Evolutionary conservation across 2,888 invertebrate species (phyloP).

Genomic region (Rotaria magnacalcarata): DNA sequence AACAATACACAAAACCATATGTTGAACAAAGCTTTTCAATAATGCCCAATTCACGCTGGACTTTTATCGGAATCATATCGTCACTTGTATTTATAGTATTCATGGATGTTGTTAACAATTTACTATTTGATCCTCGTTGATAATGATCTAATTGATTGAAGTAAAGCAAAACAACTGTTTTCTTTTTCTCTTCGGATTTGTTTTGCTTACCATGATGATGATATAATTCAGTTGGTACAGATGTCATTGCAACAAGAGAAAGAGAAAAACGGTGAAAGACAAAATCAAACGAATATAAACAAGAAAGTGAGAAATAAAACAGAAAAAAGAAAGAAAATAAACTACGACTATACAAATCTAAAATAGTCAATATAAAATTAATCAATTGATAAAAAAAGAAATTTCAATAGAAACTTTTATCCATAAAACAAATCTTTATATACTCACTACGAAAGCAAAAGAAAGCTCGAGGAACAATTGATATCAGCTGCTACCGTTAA

Average conservation of each 20-base stretch:
- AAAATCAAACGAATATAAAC: neutral
- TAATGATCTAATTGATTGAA: neutral
- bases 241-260: neutral
- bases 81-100: constrained; percentile 6
- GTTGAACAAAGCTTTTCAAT: constrained; percentile 39
- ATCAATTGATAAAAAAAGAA: too few species aligned
- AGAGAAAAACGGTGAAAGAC: neutral
- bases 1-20: constrained; percentile 42
- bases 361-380: neutral
- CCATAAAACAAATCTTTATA: neutral
- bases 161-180: neutral
- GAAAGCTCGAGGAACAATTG: neutral
- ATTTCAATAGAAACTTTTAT: neutral
- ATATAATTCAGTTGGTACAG: neutral
- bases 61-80: neutral
- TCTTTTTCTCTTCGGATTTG: neutral
- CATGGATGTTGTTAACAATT: constrained; percentile 14
- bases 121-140: neutral
- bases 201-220: constrained; percentile 6
- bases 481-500: neutral
- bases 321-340: neutral
- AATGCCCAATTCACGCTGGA: constrained; percentile 37
- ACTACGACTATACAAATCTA: constrained; percentile 29
- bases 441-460: neutral
- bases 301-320: constrained; percentile 2